Conservation (phyloP, 2,113 vertebrate genomes). For the Apodemus speciosus region DNA sequence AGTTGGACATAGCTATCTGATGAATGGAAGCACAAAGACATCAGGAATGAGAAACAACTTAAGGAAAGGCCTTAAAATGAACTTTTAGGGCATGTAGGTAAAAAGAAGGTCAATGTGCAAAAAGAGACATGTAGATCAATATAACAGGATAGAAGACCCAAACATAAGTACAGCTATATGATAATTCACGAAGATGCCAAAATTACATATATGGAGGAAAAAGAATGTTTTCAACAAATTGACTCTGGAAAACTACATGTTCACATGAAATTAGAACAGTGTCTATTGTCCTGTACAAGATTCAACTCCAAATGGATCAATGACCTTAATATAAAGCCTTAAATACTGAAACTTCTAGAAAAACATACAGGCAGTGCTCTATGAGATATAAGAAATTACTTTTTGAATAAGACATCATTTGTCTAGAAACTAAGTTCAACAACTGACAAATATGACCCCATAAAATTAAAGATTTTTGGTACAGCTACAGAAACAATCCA, state of each 20-base stretch:
- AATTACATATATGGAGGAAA: not conserved
- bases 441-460: not conserved
- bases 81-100: not conserved
- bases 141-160: not conserved
- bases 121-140: not conserved
- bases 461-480: not conserved
- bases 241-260: not conserved
- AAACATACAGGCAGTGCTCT: not conserved
- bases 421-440: not conserved
- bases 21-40: not conserved
- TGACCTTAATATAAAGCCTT: not conserved
- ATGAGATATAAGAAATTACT: not conserved
- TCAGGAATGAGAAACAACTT: not conserved
- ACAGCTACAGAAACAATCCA: not conserved
- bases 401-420: not conserved
- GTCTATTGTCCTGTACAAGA: not conserved
- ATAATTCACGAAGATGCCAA: not conserved
- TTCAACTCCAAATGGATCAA: not conserved
- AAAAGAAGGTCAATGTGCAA: not conserved
- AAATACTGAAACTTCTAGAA: not conserved
- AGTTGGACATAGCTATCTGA: not conserved
- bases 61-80: not conserved
- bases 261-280: not conserved
- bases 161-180: not conserved
- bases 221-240: not conserved